A percentile compares a stretch with the other conserved stretches of the same genome.
Evolutionary conservation across 1,140 invertebrate species (phyloP).

Genomic region (Platorchestia sp.): DNA sequence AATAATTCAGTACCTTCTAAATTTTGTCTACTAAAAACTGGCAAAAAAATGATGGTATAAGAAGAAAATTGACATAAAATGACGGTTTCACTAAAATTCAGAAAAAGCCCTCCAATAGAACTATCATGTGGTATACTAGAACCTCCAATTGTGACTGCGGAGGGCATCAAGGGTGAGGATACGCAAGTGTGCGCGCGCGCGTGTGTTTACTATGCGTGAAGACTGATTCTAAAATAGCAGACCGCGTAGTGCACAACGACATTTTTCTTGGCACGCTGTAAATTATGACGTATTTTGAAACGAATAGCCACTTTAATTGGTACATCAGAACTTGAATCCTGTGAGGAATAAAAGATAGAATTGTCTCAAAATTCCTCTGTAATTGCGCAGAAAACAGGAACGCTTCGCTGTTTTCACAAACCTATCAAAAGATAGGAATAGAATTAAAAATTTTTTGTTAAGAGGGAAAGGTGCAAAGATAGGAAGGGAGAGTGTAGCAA

Average conservation of each 20-base stretch:
- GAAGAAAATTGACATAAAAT: too few relatives aligned
- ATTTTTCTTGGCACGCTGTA: not conserved
- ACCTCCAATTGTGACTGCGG: too few relatives aligned
- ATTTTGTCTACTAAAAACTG: too few relatives aligned
- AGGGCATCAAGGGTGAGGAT: too few relatives aligned
- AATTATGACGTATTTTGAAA: not conserved
- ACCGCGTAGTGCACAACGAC: not conserved
- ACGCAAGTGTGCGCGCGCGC: too few relatives aligned
- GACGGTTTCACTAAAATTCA: too few relatives aligned
- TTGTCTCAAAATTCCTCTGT: not conserved
- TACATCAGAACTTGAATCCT: not conserved
- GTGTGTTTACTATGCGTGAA: not conserved
- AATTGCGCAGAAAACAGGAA: not conserved
- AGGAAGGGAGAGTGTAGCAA: not conserved
- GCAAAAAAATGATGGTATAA: too few relatives aligned
- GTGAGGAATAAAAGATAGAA: not conserved
- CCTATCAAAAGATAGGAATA: not conserved
- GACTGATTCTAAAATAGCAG: not conserved
- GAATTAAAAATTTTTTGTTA: not conserved
- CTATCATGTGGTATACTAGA: not conserved
- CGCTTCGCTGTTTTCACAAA: not conserved
- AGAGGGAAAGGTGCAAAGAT: not conserved
- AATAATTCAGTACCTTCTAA: too few relatives aligned
- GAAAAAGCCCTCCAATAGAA: not conserved
- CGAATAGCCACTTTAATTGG: not conserved